A percentile compares a stretch with the other conserved stretches of the same genome.
These are phyloP conservation scores for Sturmia bella DNA, from an alignment of 2,888 invertebrate genomes.

Conservation along the genomic window DNA sequence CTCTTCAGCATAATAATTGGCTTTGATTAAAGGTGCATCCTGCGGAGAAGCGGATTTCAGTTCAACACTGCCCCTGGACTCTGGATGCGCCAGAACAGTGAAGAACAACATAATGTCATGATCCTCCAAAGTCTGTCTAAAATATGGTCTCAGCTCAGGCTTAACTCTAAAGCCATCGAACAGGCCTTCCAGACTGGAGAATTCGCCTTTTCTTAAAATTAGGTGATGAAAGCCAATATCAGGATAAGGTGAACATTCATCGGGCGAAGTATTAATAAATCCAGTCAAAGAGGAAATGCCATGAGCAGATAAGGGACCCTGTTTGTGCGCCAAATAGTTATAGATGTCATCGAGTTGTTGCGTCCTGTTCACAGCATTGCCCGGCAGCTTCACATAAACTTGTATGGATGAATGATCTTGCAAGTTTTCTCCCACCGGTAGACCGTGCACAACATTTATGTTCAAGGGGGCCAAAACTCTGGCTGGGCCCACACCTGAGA, in stretches of 20 bases:
- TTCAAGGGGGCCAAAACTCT: conserved; percentile 65
- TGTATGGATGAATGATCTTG: conserved; percentile 88
- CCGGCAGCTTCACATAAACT: conserved; percentile 75
- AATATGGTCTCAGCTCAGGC: conserved; percentile 43
- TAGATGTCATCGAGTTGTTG: conserved; percentile 71
- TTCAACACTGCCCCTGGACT: conserved; percentile 83
- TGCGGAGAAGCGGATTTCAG: conserved; percentile 83
- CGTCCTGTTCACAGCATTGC: conserved; percentile 74
- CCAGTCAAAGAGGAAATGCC: conserved; percentile 82
- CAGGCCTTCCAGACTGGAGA: conserved; percentile 55
- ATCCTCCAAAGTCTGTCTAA: conserved; percentile 65
- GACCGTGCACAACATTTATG: conserved; percentile 72
- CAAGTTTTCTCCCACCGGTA: conserved; percentile 86
- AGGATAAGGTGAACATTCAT: conserved; percentile 81
- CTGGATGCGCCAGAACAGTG: conserved; percentile 82
- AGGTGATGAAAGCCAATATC: conserved; percentile 83
- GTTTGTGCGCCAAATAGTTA: conserved; percentile 82
- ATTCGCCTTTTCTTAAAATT: conserved; percentile 71
- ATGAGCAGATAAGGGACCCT: conserved; percentile 82
- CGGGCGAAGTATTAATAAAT: conserved; percentile 82
- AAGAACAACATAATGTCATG: conserved; percentile 80
- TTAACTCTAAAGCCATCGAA: conserved; percentile 66
- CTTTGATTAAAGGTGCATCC: conserved; percentile 85
- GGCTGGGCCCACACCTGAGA: conserved; percentile 79
- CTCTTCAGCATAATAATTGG: conserved; percentile 85